These are phyloP conservation scores for Paguma larvata DNA, from an alignment of 2,797 vertebrate species.

Conservation along the genomic window DNA sequence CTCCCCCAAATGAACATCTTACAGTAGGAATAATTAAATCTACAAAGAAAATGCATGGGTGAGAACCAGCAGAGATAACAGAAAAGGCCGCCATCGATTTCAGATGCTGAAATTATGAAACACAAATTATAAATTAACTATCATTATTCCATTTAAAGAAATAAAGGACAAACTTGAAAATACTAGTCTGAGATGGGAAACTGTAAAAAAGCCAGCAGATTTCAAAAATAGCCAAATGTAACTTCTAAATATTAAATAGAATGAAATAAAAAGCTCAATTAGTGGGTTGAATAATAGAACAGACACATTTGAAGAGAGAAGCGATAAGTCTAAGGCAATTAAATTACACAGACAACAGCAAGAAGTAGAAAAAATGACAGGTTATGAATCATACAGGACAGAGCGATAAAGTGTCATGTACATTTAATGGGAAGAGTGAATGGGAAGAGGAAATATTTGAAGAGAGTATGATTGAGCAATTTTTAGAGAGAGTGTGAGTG, in stretches of 20 bases:
- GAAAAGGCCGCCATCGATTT: background rate
- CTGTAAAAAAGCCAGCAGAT: background rate
- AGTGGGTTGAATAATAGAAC: background rate
- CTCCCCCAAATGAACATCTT: background rate
- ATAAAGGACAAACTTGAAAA: background rate
- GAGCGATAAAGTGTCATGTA: background rate
- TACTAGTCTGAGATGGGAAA: background rate
- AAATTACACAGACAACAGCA: background rate
- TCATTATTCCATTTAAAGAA: slow-evolving; percentile 5
- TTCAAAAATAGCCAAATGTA: background rate
- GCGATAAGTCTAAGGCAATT: background rate
- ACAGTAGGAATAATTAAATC: slow-evolving; percentile 12
- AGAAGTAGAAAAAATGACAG: background rate
- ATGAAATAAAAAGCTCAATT: background rate
- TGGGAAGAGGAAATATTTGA: background rate
- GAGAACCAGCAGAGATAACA: background rate
- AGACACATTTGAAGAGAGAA: background rate
- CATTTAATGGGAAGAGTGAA: slow-evolving; percentile 3
- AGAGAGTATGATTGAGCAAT: background rate
- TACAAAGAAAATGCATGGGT: background rate
- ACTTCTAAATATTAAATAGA: slow-evolving; percentile 1
- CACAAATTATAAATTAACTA: background rate
- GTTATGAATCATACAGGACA: background rate
- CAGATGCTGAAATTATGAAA: background rate
- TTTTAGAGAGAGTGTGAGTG: too few relatives aligned